Evolutionary conservation across 2,113 vertebrate genomes (phyloP).

Genomic region (Sturnus vulgaris): DNA sequence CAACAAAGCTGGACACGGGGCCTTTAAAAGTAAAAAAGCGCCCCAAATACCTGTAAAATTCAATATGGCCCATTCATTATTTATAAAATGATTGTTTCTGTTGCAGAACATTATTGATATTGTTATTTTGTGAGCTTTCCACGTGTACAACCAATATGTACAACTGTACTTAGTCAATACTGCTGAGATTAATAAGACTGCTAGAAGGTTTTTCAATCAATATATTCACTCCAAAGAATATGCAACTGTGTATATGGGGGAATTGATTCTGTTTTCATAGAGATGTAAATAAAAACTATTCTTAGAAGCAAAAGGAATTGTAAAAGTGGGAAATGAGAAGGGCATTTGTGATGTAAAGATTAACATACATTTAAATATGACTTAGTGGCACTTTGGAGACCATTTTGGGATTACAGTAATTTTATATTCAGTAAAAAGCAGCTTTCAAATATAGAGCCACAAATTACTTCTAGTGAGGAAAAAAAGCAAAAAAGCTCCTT

Average conservation of each 20-base stretch:
- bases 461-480: not conserved
- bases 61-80: constrained; percentile 35
- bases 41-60: constrained; percentile 21
- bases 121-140: constrained; percentile 49
- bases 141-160: not conserved
- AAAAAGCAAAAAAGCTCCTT: not conserved
- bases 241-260: not conserved
- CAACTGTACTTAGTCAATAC: constrained; percentile 54
- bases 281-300: constrained; percentile 38
- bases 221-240: constrained; percentile 35
- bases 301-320: not conserved
- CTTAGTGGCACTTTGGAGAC: constrained; percentile 19
- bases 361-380: constrained; percentile 28
- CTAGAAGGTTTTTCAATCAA: constrained; percentile 46
- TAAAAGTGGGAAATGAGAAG: not conserved
- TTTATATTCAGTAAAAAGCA: constrained; percentile 15
- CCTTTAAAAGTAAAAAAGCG: constrained; percentile 37
- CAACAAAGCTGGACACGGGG: not conserved
- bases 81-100: constrained; percentile 52
- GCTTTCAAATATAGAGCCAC: not conserved
- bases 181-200: constrained; percentile 44
- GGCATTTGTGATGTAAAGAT: not conserved
- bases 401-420: constrained; percentile 7
- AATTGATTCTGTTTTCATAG: constrained; percentile 26
- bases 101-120: constrained; percentile 49